Percentiles rank a stretch among this genome's conserved stretches.
phyloP scores from a whole-genome alignment of 2,797 vertebrate species.

The Tragopan temminckii region DNA sequence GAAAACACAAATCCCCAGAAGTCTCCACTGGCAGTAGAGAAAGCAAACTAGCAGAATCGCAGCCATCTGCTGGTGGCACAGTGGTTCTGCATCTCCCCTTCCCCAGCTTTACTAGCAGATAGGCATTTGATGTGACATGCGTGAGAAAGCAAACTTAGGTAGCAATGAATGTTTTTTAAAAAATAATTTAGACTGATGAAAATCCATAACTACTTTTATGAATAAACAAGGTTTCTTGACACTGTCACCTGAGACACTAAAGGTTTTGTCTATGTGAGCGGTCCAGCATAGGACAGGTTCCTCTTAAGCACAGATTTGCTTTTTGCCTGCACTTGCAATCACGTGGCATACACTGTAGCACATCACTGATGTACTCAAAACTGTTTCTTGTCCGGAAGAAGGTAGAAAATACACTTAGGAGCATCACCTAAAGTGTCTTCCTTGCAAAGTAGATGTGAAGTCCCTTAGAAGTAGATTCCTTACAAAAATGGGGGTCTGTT shows the following conservation, averaged over 20 bases:
- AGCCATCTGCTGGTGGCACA: slow-evolving; percentile 46
- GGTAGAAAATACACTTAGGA: not conserved
- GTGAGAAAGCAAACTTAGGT: not conserved
- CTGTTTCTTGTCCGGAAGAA: not conserved
- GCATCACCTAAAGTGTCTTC: not conserved
- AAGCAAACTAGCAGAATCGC: not conserved
- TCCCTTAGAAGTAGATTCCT: not conserved
- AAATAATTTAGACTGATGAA: not conserved
- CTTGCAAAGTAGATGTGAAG: not conserved
- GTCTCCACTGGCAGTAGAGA: not conserved
- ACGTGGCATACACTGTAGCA: not conserved
- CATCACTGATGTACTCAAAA: not conserved
- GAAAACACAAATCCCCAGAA: not conserved
- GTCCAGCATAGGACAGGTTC: not conserved
- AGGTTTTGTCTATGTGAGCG: not conserved
- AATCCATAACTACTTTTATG: not conserved
- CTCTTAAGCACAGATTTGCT: not conserved
- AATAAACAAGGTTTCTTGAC: not conserved
- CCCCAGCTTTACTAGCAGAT: not conserved
- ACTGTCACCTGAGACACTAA: not conserved
- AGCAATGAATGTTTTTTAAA: not conserved
- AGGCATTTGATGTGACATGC: accelerated
- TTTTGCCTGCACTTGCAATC: not conserved
- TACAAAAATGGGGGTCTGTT: not conserved
- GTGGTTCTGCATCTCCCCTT: not conserved